Conservation (phyloP, 2,888 invertebrate genomes). For the Desoria tigrina region DNA sequence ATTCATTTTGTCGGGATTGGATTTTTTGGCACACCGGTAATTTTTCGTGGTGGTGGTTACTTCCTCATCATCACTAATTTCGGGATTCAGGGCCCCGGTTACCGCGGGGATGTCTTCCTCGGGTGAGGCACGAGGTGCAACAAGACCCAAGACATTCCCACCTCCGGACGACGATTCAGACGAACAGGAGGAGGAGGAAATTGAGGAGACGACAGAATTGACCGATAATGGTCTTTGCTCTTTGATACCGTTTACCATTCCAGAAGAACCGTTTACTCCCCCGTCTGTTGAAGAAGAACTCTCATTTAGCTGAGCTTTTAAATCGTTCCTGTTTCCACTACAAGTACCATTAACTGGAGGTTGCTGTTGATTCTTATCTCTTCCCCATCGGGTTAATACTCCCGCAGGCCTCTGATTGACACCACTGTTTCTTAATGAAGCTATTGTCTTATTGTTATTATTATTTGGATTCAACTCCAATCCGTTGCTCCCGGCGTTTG, state of each 20-base stretch:
- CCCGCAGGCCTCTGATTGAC: not conserved
- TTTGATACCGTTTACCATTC: constrained; percentile 12
- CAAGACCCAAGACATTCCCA: constrained; percentile 50
- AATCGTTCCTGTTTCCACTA: too few relatives aligned
- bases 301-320: not conserved
- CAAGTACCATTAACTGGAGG: too few relatives aligned
- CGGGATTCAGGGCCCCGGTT: constrained; percentile 44
- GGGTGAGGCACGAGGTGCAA: constrained; percentile 81
- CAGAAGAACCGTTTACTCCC: not conserved
- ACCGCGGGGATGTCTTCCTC: constrained; percentile 63
- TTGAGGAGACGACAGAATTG: constrained; percentile 72
- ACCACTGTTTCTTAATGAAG: constrained; percentile 20
- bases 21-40: constrained; percentile 50
- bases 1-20: constrained; percentile 43
- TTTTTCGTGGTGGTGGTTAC: constrained; percentile 16
- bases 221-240: constrained; percentile 69
- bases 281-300: not conserved
- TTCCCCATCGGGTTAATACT: not conserved
- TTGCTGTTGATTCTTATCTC: not conserved
- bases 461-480: constrained; percentile 22
- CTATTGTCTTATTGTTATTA: constrained; percentile 23
- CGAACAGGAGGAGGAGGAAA: constrained; percentile 57
- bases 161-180: constrained; percentile 57
- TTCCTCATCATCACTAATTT: constrained; percentile 42
- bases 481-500: not conserved